phyloP scores from a whole-genome alignment of 1,140 invertebrate species.

The Lysiphlebus fabarum region DNA sequence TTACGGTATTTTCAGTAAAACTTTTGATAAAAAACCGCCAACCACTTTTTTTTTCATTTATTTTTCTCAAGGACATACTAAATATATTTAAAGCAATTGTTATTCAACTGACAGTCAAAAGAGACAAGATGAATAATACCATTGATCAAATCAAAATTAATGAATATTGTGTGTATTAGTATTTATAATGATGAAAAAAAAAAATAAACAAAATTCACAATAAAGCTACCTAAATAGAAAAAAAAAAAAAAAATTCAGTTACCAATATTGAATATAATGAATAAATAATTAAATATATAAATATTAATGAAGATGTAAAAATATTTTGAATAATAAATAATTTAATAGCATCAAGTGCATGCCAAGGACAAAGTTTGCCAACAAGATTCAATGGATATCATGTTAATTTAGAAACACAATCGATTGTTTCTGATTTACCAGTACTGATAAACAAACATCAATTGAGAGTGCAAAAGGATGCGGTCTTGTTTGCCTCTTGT shows the following conservation, averaged over 20 bases:
- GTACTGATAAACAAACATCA: conserved; percentile 19
- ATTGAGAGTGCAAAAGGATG: neutral
- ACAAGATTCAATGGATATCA: conserved; percentile 1
- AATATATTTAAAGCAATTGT: conserved; percentile 1
- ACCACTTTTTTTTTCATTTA: neutral
- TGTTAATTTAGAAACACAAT: neutral
- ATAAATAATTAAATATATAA: no score
- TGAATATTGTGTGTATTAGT: no score
- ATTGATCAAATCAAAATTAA: no score
- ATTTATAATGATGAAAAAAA: no score
- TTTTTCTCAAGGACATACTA: neutral
- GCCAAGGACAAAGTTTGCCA: neutral
- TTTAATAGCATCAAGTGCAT: no score
- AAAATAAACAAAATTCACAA: no score
- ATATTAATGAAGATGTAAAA: no score
- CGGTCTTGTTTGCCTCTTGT: neutral
- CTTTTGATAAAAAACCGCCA: conserved; percentile 6
- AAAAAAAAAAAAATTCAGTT: no score
- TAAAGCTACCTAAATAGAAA: no score
- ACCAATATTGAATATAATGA: no score
- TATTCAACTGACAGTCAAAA: neutral
- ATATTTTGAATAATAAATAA: no score
- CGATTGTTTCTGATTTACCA: conserved; percentile 8
- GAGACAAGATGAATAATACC: no score
- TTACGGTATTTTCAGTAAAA: conserved; percentile 5